Evolutionary conservation across 2,113 vertebrate species (phyloP), one percentile per base, ranked within the genome.

Genomic region (Tragulus kanchil): DNA sequence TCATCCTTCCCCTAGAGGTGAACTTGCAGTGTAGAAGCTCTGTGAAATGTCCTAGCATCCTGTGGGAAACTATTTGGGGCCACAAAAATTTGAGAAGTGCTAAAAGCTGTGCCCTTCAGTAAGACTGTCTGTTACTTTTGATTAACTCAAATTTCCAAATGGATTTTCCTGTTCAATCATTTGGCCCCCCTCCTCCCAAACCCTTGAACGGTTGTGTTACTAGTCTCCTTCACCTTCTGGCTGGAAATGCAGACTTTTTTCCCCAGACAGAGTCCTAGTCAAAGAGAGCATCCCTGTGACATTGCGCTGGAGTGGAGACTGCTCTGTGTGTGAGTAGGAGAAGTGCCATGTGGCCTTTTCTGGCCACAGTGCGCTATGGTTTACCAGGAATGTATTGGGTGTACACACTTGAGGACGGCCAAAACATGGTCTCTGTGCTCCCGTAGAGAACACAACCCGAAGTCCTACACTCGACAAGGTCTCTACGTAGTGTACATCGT

Each of bases 201-300:
- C 3, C 28, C 6, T 1, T 0, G 62, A 59, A 42, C 23, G 14
- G 14, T 56, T 61, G 54, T 19, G 4, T 73, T 81, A n/a, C n/a
- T n/a, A n/a, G n/a, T n/a, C n/a, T n/a, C n/a, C n/a, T n/a, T n/a
- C n/a, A n/a, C n/a, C 28, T 3, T 48, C 21, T 58, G n/a, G 17
- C 82, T 96, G 54, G 84, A 69, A 86, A 82, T 75, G 26, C 59
- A 78, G 28, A 54, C 26, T 94, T 71, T 5, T 7, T 82, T 71
- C 5, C 0, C 31, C 36, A 87, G 42, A 95, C 19, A 48, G n/a
- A 87, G n/a, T 78, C 45, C 13, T 23, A 87, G 12, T 77, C 67
- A 73, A 36, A 36, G 13, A 77, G 54, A 85, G 5, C 23, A 28
- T 75, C 42, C 8, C 0, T 16, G 23, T 54, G 10, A 42, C 16